A percentile compares a stretch with the other conserved stretches of the same genome.
Evolutionary conservation across 2,888 invertebrate species (phyloP).

Genomic region (Biston stratarius): DNA sequence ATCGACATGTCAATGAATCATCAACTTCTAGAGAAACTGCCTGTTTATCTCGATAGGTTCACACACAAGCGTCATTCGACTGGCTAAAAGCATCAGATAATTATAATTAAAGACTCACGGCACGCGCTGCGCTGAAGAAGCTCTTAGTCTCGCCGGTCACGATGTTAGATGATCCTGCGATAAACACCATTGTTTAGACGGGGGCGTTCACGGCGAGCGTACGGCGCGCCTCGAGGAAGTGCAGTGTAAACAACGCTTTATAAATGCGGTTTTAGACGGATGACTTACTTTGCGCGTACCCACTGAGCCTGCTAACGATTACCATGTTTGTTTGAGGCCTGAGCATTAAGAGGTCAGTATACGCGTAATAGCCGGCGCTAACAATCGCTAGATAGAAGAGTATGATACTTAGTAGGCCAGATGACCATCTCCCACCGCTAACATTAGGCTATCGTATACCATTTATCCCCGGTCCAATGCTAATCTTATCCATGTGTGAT

Average conservation of each 20-base stretch:
- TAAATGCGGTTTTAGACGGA: conserved; percentile 25
- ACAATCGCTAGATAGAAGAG: not conserved
- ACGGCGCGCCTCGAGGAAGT: conserved; percentile 33
- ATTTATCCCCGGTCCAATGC: too few relatives aligned
- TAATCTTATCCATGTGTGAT: too few relatives aligned
- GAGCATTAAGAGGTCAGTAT: too few relatives aligned
- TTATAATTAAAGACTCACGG: conserved; percentile 87
- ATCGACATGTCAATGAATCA: not conserved
- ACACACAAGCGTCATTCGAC: conserved; percentile 25
- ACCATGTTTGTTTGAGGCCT: conserved; percentile 2
- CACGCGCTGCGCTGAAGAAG: conserved; percentile 95
- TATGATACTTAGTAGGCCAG: too few relatives aligned
- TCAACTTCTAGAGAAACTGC: not conserved
- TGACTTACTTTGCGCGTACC: conserved; percentile 14
- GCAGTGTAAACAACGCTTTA: conserved; percentile 42
- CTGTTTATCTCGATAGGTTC: not conserved
- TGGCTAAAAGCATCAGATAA: conserved; percentile 38
- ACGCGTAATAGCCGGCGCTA: not conserved
- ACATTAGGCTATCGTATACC: too few relatives aligned
- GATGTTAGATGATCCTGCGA: conserved; percentile 92
- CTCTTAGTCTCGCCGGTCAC: conserved; percentile 97
- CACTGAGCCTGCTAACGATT: not conserved
- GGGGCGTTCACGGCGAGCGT: conserved; percentile 23
- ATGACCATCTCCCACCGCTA: too few relatives aligned
- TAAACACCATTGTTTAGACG: conserved; percentile 70